Conservation (phyloP, 2,888 invertebrate genomes). For the Netelia virgata region DNA sequence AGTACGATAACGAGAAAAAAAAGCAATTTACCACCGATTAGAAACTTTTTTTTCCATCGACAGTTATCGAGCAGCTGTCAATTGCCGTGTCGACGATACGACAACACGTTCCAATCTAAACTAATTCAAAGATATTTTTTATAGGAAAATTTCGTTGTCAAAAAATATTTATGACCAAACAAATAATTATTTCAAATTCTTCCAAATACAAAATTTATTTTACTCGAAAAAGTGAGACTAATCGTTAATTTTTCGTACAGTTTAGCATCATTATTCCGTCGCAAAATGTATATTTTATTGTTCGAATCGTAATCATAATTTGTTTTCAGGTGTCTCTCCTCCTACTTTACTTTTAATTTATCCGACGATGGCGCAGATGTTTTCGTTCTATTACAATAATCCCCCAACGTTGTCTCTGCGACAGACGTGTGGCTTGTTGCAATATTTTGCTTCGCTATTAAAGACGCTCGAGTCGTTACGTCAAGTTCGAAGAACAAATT, state of each 20-base stretch:
- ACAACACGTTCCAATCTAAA: neutral
- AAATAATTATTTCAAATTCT: neutral
- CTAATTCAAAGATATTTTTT: neutral
- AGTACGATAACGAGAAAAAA: neutral
- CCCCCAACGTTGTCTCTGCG: neutral
- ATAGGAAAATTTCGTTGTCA: neutral
- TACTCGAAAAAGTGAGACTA: neutral
- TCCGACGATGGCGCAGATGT: neutral
- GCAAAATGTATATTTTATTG: neutral
- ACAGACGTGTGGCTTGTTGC: neutral
- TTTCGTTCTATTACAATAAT: neutral
- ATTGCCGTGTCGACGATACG: neutral
- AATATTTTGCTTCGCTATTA: too few relatives aligned
- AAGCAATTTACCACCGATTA: neutral
- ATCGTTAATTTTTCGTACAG: neutral
- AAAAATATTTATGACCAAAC: too few relatives aligned
- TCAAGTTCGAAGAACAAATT: too few relatives aligned
- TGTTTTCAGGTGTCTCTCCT: neutral
- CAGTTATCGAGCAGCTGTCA: neutral
- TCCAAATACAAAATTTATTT: neutral
- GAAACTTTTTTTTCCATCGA: neutral
- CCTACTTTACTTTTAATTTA: neutral
- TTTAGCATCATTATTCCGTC: neutral
- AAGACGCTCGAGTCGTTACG: too few relatives aligned
- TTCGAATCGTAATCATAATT: neutral